phyloP scores from a whole-genome alignment of 2,888 invertebrate genomes.

The Caradrina clavipalpis region DNA sequence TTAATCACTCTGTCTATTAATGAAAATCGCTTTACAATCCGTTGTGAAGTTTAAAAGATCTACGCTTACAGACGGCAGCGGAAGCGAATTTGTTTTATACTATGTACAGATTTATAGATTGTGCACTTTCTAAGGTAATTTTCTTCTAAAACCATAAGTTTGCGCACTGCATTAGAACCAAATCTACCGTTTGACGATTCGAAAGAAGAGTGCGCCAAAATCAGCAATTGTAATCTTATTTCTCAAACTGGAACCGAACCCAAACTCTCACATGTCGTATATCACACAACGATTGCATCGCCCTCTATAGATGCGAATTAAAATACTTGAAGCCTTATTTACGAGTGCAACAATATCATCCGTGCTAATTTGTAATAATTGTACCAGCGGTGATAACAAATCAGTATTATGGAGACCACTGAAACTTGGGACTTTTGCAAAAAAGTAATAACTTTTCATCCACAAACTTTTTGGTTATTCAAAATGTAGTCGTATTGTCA shows the following conservation, averaged over 20 bases:
- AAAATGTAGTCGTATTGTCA: too few relatives aligned
- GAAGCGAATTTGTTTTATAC: too few relatives aligned
- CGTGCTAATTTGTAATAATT: slow-evolving; percentile 78
- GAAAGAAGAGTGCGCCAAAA: not conserved
- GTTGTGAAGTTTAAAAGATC: too few relatives aligned
- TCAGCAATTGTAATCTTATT: not conserved
- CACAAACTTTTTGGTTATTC: too few relatives aligned
- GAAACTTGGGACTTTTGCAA: not conserved
- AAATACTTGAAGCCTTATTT: slow-evolving; percentile 59
- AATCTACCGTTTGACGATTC: too few relatives aligned
- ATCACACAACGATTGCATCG: slow-evolving; percentile 65
- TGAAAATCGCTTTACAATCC: too few relatives aligned
- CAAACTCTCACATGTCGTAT: slow-evolving; percentile 46
- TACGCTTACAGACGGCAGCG: too few relatives aligned
- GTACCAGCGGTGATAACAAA: slow-evolving; percentile 68
- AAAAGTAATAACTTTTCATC: not conserved
- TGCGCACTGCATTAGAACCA: too few relatives aligned
- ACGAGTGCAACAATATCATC: slow-evolving; percentile 60
- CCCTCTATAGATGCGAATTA: slow-evolving; percentile 61
- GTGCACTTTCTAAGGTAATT: too few relatives aligned
- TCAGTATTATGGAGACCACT: slow-evolving; percentile 51
- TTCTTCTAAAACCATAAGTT: too few relatives aligned
- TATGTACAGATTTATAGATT: too few relatives aligned
- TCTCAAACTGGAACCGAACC: slow-evolving; percentile 12
- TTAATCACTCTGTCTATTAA: too few relatives aligned